phyloP scores from a whole-genome alignment of 2,113 vertebrate species.

The Ceyx melanurus region DNA sequence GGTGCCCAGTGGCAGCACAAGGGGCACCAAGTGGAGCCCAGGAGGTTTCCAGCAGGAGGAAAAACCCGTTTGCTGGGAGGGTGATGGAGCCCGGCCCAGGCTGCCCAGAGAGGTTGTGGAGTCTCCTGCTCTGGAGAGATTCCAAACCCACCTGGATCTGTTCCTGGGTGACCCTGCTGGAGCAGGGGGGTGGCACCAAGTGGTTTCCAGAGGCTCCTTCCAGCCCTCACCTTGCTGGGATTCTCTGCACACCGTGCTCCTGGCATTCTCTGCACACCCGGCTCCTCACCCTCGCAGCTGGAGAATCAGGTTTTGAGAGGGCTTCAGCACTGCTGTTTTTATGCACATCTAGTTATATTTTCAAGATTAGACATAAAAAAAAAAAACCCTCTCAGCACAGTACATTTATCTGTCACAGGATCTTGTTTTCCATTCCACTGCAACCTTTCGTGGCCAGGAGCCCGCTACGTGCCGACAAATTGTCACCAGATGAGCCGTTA shows the following conservation, averaged over 20 bases:
- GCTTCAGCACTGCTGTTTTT: background rate
- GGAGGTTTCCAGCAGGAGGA: too few species aligned
- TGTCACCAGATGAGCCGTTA: background rate
- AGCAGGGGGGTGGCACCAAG: background rate
- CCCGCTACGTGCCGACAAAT: background rate
- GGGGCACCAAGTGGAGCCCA: too few species aligned
- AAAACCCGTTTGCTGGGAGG: background rate
- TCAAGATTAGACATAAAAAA: background rate
- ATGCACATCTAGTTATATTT: background rate
- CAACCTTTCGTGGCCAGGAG: slow-evolving; percentile 13
- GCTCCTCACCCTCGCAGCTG: background rate
- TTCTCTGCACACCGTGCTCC: too few species aligned
- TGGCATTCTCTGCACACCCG: too few species aligned
- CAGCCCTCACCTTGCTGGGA: background rate
- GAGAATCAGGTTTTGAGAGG: background rate
- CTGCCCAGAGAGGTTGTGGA: background rate
- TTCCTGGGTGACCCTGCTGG: background rate
- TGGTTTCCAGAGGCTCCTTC: background rate
- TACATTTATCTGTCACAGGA: slow-evolving; percentile 12
- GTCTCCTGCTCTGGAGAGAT: background rate
- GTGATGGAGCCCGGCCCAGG: background rate
- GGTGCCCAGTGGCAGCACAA: too few species aligned
- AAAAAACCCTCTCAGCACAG: background rate
- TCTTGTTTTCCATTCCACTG: slow-evolving; percentile 31
- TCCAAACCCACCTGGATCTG: background rate